Evolutionary conservation across 2,888 invertebrate genomes (phyloP).

Genomic region (Synanthedon tipuliformis): DNA sequence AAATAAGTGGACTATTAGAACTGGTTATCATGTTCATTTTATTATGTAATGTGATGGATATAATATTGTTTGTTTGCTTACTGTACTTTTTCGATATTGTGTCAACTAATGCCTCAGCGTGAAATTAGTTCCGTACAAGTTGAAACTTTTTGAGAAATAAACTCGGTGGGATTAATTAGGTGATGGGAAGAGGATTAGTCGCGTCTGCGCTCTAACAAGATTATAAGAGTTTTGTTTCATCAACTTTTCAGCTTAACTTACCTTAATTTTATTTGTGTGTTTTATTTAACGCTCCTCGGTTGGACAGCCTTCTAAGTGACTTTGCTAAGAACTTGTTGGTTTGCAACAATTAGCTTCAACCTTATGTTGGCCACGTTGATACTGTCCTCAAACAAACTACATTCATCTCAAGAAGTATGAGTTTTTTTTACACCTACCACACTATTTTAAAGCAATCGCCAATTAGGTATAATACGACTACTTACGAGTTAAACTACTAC

Average conservation of each 20-base stretch:
- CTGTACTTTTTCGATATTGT: background rate
- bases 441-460: no score
- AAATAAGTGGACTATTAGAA: no score
- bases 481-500: no score
- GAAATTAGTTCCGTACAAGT: conserved; percentile 63
- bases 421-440: no score
- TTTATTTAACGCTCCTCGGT: conserved; percentile 14
- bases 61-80: no score
- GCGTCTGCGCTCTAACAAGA: conserved; percentile 62
- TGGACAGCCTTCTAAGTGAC: background rate
- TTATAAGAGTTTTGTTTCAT: conserved; percentile 65
- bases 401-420: no score
- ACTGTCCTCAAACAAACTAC: no score
- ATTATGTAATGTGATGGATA: no score
- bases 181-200: conserved; percentile 64
- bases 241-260: conserved; percentile 59
- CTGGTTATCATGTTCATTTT: no score
- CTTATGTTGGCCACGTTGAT: background rate
- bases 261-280: conserved; percentile 56
- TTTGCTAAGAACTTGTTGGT: background rate
- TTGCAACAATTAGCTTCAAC: background rate
- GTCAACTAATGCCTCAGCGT: conserved; percentile 51
- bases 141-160: conserved; percentile 66
- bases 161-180: conserved; percentile 67
- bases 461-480: no score